Evolutionary conservation across 2,113 vertebrate genomes (phyloP), one percentile per base, ranked within the genome.

Genomic region (Ptychochromis oligacanthus): DNA sequence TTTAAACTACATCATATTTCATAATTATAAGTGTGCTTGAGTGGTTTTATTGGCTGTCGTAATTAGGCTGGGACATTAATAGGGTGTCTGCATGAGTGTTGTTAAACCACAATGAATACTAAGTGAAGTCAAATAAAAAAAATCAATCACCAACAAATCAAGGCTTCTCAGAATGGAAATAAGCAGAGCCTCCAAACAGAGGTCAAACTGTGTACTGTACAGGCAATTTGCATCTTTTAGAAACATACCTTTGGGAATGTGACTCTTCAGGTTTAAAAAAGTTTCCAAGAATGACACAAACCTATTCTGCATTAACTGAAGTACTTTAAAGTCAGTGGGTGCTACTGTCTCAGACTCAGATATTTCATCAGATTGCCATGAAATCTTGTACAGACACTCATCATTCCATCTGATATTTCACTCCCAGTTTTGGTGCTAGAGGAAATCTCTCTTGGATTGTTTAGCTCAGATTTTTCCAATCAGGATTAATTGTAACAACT

Each of bases 91-190:
- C 11, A 31, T 54, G 26, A 72, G 26, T 34, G 67, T 46, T 72
- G 26, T 72, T 72, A 72, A 5, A 72, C 6, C 26, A 72, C 67
- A 72, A 72, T 72, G 46, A 72, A 72, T 72, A 72, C 46, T n/a
- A 72, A 72, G 46, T 52, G 52, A 52, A 52, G 52, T 10, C 52
- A 72, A 72, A 52, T 72, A 3, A 43, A 52, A 64, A 70, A 72
- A 72, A 54, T n/a, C 46, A n/a, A 54, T 72, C 46, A 52, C 46
- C 67, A 34, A 26, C 46, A 72, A 72, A 72, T 54, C 67, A 54
- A 14, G 52, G 1, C 13, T 18, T 72, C 10, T 31, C 31, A 72
- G 26, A 54, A 72, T 2, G 67, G 46, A 3, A 72, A 72, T 54
- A 31, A 72, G 67, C 1, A 0, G 10, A 72, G 43, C 28, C 24